Evolutionary conservation across 2,113 vertebrate genomes (phyloP).

Genomic region (Amazona vittata): DNA sequence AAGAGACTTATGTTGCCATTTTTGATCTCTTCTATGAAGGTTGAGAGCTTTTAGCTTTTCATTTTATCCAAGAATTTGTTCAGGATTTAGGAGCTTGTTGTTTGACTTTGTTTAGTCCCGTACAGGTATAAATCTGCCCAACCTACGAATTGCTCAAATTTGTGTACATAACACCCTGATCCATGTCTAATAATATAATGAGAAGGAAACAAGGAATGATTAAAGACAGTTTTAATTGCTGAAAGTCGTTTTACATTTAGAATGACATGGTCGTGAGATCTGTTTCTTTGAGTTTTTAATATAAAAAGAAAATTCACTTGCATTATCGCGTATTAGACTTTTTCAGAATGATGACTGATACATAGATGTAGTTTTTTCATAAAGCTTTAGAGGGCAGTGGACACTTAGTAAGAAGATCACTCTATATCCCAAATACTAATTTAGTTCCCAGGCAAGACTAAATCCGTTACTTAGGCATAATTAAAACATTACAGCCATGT

Average conservation of each 20-base stretch:
- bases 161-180: neutral
- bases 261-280: neutral
- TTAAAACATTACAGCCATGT: neutral
- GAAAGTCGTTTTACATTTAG: neutral
- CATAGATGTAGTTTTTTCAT: neutral
- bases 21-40: neutral
- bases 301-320: neutral
- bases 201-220: neutral
- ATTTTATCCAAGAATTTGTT: neutral
- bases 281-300: neutral
- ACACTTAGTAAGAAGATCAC: neutral
- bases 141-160: neutral
- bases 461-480: neutral
- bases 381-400: slow-evolving; percentile 27
- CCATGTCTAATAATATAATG: neutral
- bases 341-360: neutral
- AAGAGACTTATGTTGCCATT: neutral
- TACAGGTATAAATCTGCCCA: neutral
- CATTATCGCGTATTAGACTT: fast-evolving
- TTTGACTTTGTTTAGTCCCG: neutral
- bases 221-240: neutral
- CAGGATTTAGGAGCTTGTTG: neutral
- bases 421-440: neutral
- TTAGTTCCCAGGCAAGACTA: neutral
- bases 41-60: neutral